Conservation (phyloP, 2,888 invertebrate genomes). For the Brachynemurus nebulosus region DNA sequence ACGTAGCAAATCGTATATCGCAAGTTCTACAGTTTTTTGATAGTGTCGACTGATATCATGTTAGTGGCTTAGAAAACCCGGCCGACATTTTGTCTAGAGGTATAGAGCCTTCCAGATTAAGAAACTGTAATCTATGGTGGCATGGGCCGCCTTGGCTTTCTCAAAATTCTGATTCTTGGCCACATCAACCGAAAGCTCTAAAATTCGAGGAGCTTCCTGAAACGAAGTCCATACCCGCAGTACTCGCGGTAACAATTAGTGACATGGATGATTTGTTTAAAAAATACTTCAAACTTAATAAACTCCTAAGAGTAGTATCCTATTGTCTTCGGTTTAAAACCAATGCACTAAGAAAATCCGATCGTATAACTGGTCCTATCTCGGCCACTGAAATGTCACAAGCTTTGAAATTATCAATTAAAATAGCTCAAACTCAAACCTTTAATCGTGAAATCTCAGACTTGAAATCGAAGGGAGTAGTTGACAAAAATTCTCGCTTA, state of each 20-base stretch:
- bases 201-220: too few species aligned
- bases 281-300: constrained; percentile 1
- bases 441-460: constrained; percentile 3
- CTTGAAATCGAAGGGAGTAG: background rate
- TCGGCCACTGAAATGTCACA: background rate
- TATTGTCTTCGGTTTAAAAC: constrained; percentile 7
- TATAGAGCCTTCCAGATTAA: background rate
- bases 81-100: background rate
- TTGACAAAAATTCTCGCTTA: constrained; percentile 4
- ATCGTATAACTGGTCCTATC: background rate
- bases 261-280: background rate
- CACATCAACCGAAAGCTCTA: background rate
- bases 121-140: background rate
- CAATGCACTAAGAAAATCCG: background rate
- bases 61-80: background rate
- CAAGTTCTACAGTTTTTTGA: background rate
- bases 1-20: background rate
- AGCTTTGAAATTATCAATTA: background rate
- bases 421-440: constrained; percentile 4
- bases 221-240: background rate
- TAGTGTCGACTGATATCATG: background rate
- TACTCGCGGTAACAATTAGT: background rate
- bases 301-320: constrained; percentile 2
- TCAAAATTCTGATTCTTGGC: background rate
- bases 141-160: background rate